These are phyloP conservation scores for Cactoblastis cactorum DNA, from an alignment of 2,888 invertebrate genomes.

Conservation along the genomic window DNA sequence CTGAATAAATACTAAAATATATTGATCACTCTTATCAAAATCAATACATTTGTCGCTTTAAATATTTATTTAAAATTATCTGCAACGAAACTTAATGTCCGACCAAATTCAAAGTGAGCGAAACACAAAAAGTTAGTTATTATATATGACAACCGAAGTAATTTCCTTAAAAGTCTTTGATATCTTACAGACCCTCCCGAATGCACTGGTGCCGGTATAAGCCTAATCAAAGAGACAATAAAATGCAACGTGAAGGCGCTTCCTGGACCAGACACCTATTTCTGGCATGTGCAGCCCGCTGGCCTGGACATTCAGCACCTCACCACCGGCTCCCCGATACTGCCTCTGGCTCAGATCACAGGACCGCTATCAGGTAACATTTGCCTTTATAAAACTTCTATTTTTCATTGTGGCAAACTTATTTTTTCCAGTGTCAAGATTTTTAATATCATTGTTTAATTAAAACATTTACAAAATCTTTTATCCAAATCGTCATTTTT, in stretches of 20 bases:
- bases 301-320: conserved; percentile 60
- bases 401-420: too few relatives aligned
- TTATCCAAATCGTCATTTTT: too few relatives aligned
- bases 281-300: conserved; percentile 63
- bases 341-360: conserved; percentile 60
- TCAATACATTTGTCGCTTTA: too few relatives aligned
- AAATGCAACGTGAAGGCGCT: conserved; percentile 57
- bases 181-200: conserved; percentile 62
- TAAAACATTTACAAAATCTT: too few relatives aligned
- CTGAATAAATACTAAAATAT: too few relatives aligned
- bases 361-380: conserved; percentile 44
- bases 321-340: conserved; percentile 58
- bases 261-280: conserved; percentile 60
- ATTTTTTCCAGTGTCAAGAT: too few relatives aligned
- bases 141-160: not conserved
- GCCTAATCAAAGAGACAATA: conserved; percentile 56
- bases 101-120: too few relatives aligned
- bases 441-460: too few relatives aligned
- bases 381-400: too few relatives aligned
- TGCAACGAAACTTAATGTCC: too few relatives aligned
- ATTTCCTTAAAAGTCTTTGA: not conserved
- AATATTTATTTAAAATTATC: too few relatives aligned
- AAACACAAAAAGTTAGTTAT: not conserved
- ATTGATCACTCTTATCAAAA: too few relatives aligned
- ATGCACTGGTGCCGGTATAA: conserved; percentile 55